phyloP scores from a whole-genome alignment of 2,888 invertebrate species.

The Siphlonurus alternatus region DNA sequence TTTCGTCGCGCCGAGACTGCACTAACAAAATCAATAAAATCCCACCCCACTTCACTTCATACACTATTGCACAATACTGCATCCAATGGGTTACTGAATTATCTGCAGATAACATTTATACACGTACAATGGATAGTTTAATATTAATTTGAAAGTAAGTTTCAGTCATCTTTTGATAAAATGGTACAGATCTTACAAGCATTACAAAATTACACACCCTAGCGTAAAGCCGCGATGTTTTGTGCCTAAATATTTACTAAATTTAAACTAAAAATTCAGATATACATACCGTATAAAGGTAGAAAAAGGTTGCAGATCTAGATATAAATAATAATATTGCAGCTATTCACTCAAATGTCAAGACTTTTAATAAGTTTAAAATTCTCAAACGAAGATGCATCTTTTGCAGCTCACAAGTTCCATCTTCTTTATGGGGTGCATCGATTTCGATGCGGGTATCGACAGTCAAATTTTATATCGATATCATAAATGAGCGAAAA shows the following conservation, averaged over 20 bases:
- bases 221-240: neutral
- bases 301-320: neutral
- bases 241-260: neutral
- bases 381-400: neutral
- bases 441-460: neutral
- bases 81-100: neutral
- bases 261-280: neutral
- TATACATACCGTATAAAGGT: neutral
- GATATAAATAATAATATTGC: neutral
- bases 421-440: neutral
- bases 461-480: too few relatives aligned
- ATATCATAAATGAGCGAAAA: too few relatives aligned
- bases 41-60: neutral
- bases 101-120: neutral
- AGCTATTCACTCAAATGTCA: neutral
- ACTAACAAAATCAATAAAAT: constrained; percentile 1
- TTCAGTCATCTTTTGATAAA: neutral
- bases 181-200: neutral
- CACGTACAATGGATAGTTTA: neutral
- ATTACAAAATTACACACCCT: neutral
- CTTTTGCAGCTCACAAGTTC: neutral
- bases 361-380: neutral
- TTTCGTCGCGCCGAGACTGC: neutral
- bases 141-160: neutral
- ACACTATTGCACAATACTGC: neutral